A percentile compares a stretch with the other conserved stretches of the same genome.
Conservation (phyloP, 2,797 vertebrate genomes). For the Hoplostethus atlanticus region DNA sequence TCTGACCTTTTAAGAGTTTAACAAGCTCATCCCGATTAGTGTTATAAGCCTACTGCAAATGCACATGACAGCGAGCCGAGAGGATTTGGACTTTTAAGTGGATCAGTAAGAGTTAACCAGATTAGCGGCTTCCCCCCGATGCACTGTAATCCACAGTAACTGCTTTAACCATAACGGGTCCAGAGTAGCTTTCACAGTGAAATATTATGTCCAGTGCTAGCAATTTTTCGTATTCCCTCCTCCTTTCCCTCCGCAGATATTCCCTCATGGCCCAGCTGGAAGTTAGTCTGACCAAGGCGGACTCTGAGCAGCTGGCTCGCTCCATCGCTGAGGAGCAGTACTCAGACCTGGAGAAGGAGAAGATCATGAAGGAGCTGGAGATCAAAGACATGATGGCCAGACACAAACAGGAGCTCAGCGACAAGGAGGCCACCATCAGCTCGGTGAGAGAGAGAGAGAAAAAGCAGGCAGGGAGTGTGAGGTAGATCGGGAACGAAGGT, state of each 20-base stretch:
- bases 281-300: conserved; percentile 93
- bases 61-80: background rate
- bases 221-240: background rate
- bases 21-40: background rate
- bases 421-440: conserved; percentile 95
- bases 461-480: background rate
- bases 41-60: background rate
- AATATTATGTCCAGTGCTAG: conserved; percentile 8
- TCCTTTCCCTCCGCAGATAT: conserved; percentile 82
- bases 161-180: background rate
- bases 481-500: background rate
- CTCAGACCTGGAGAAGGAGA: conserved; percentile 96
- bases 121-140: conserved; percentile 30
- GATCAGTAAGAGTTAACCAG: conserved; percentile 16
- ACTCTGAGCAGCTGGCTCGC: conserved; percentile 95
- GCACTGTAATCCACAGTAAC: conserved; percentile 1
- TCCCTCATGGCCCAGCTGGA: conserved; percentile 93
- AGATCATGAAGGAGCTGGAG: conserved; percentile 99
- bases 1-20: background rate
- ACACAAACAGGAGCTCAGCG: conserved; percentile 93
- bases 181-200: background rate
- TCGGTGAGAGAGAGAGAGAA: conserved; percentile 88
- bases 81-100: background rate
- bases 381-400: conserved; percentile 97
- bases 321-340: conserved; percentile 97